Evolutionary conservation across 2,888 invertebrate genomes (phyloP).

Genomic region (Prosopocoilus inquinatus): DNA sequence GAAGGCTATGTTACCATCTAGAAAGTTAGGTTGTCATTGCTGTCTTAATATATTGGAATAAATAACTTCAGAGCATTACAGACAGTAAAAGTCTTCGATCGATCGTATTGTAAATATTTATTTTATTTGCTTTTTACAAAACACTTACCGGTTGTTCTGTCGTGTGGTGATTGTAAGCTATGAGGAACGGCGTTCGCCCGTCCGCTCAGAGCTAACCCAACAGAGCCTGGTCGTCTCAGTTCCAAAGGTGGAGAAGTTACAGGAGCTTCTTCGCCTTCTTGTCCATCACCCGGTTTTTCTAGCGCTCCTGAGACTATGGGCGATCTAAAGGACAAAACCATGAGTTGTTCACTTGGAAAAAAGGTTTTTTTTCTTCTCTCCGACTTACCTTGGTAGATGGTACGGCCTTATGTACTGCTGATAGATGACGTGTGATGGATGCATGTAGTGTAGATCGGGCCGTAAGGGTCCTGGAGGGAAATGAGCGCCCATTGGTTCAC

Average conservation of each 20-base stretch:
- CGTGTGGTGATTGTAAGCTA: constrained; percentile 67
- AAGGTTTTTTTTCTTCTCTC: background rate
- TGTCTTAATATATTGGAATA: too few relatives aligned
- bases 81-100: too few relatives aligned
- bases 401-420: constrained; percentile 56
- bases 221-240: constrained; percentile 60
- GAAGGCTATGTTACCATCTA: too few relatives aligned
- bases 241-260: constrained; percentile 65
- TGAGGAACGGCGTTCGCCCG: constrained; percentile 65
- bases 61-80: too few relatives aligned
- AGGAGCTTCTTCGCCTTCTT: constrained; percentile 52
- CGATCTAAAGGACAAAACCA: constrained; percentile 39
- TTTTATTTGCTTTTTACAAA: too few relatives aligned
- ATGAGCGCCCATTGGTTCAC: constrained; percentile 56
- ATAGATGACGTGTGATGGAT: constrained; percentile 53
- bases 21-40: too few relatives aligned
- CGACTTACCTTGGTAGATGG: constrained; percentile 17
- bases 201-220: constrained; percentile 49
- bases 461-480: constrained; percentile 50
- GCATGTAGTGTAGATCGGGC: constrained; percentile 54
- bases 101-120: too few relatives aligned
- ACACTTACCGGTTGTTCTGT: constrained; percentile 61
- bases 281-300: constrained; percentile 59
- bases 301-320: constrained; percentile 60
- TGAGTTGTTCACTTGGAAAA: constrained; percentile 6